A percentile compares a stretch with the other conserved stretches of the same genome.
phyloP scores from a whole-genome alignment of 2,888 invertebrate genomes.

The Calliphora vomitoria region DNA sequence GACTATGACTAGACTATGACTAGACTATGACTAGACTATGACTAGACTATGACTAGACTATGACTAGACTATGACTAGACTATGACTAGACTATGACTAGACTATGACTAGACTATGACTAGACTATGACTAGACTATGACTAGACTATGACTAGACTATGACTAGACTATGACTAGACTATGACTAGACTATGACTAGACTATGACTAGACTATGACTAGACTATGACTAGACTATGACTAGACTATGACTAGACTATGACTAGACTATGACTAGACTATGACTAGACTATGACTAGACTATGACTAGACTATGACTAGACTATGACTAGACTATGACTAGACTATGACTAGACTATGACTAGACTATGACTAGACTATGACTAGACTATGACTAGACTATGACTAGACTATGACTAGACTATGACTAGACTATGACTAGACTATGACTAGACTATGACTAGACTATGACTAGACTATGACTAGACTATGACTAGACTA shows the following conservation, averaged over 20 bases:
- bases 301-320: constrained; percentile 22
- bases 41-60: constrained; percentile 22
- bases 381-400: no score
- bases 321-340: constrained; percentile 22
- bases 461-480: no score
- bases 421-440: no score
- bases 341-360: constrained; percentile 16
- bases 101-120: constrained; percentile 21
- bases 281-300: constrained; percentile 22
- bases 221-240: constrained; percentile 22
- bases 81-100: constrained; percentile 17
- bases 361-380: not conserved
- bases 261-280: not conserved
- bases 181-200: constrained; percentile 18
- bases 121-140: constrained; percentile 22
- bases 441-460: no score
- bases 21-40: constrained; percentile 20
- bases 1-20: constrained; percentile 7
- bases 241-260: constrained; percentile 22
- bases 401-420: no score
- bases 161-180: constrained; percentile 14
- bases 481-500: no score
- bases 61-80: constrained; percentile 13
- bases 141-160: constrained; percentile 22
- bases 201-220: constrained; percentile 21